Percentiles rank a stretch among this genome's conserved stretches.
These are phyloP conservation scores for Psilanteris sp. DNA, from an alignment of 1,140 invertebrate species.

Conservation along the genomic window DNA sequence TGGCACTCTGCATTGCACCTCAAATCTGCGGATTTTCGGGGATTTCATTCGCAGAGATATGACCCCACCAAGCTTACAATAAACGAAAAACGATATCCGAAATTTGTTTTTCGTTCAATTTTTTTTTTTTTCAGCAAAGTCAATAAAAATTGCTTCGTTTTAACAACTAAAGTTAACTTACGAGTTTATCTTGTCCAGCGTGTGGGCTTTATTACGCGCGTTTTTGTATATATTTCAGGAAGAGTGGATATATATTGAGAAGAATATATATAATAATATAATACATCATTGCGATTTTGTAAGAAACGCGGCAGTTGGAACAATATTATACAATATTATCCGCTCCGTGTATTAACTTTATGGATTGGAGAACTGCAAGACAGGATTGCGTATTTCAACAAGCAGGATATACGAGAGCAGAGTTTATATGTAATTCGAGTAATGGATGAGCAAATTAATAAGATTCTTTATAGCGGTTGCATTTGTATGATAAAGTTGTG, in stretches of 20 bases:
- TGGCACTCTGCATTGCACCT: too few species aligned
- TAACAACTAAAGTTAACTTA: conserved; percentile 13
- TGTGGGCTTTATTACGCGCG: neutral
- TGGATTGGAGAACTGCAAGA: conserved; percentile 39
- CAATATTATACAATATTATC: conserved; percentile 41
- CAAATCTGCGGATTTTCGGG: conserved; percentile 15
- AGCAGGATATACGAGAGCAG: conserved; percentile 49
- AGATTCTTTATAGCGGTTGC: conserved; percentile 59
- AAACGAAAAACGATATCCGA: conserved; percentile 47
- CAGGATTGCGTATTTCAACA: conserved; percentile 46
- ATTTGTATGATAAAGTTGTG: conserved; percentile 53
- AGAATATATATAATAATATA: conserved; percentile 10
- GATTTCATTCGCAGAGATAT: conserved; percentile 57
- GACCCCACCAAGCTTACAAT: conserved; percentile 46
- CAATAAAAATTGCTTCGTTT: neutral
- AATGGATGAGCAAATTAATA: conserved; percentile 60
- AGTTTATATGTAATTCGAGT: conserved; percentile 58
- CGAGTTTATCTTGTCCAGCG: neutral
- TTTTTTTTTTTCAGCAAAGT: too few species aligned
- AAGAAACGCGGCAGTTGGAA: conserved; percentile 26
- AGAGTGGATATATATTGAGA: neutral
- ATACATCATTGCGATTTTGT: conserved; percentile 18
- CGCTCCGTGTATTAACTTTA: conserved; percentile 49
- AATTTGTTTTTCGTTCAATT: conserved; percentile 2
- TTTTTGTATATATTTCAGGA: too few species aligned